Conservation (phyloP, 1,140 invertebrate species). For the Chlorops oryzae region DNA sequence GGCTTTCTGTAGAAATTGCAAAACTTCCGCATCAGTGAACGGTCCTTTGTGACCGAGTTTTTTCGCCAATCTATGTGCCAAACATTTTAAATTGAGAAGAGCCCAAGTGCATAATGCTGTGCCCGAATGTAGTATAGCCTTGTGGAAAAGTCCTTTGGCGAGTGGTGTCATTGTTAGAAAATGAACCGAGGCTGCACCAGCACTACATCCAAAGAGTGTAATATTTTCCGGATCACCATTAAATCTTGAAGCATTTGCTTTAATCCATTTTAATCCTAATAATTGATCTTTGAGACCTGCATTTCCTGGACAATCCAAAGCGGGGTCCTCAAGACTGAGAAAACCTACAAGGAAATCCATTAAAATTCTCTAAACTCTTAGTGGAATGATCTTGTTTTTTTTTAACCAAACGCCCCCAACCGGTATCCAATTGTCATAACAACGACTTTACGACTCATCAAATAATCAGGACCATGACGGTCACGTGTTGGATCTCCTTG, state of each 20-base stretch:
- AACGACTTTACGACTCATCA: constrained; percentile 51
- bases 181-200: constrained; percentile 47
- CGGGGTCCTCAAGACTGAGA: constrained; percentile 48
- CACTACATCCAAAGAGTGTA: constrained; percentile 43
- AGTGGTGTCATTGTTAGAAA: constrained; percentile 51
- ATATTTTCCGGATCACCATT: constrained; percentile 40
- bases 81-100: constrained; percentile 16
- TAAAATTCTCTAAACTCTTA: background rate
- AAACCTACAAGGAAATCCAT: constrained; percentile 49
- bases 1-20: constrained; percentile 28
- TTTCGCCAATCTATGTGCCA: constrained; percentile 28
- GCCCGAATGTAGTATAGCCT: constrained; percentile 52
- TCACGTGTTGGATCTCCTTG: constrained; percentile 44
- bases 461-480: constrained; percentile 51
- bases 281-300: constrained; percentile 54
- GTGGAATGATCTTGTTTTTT: no score
- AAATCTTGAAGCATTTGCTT: constrained; percentile 33
- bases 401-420: constrained; percentile 44
- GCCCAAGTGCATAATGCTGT: constrained; percentile 51
- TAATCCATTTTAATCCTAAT: constrained; percentile 43
- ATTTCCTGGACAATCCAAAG: constrained; percentile 51
- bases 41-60: constrained; percentile 20
- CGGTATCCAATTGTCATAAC: constrained; percentile 50
- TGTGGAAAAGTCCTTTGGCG: constrained; percentile 49
- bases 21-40: constrained; percentile 19